These are phyloP conservation scores for Lonchura striata DNA, from an alignment of 2,113 vertebrate genomes.

Conservation along the genomic window DNA sequence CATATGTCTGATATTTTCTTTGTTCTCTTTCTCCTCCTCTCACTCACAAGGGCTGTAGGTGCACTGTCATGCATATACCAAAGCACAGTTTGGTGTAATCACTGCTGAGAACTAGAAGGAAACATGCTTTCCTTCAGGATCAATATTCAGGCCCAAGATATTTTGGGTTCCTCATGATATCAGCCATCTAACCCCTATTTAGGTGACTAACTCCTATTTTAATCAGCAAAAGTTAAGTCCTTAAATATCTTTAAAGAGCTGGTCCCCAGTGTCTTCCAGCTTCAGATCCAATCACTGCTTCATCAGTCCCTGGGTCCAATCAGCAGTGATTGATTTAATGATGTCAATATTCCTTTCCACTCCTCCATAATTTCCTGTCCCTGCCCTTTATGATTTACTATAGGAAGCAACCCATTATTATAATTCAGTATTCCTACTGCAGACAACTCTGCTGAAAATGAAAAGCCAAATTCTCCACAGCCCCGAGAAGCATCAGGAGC, in stretches of 20 bases:
- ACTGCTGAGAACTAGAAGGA: not conserved
- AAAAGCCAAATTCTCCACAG: not conserved
- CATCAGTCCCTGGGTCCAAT: slow-evolving; percentile 54
- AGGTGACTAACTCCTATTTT: slow-evolving; percentile 22
- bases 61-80: not conserved
- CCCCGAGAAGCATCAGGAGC: slow-evolving; percentile 18
- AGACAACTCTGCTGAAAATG: slow-evolving; percentile 26
- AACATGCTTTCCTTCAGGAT: not conserved
- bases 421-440: slow-evolving; percentile 23
- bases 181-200: slow-evolving; percentile 1
- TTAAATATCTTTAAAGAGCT: slow-evolving; percentile 26
- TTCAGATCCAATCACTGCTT: slow-evolving; percentile 42
- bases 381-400: slow-evolving; percentile 45
- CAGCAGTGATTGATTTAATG: slow-evolving; percentile 67
- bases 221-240: slow-evolving; percentile 38
- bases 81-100: not conserved
- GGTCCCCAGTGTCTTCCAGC: slow-evolving; percentile 21
- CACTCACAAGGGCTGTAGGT: not conserved
- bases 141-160: not conserved
- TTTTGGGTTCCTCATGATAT: not conserved
- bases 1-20: not conserved
- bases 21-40: not conserved
- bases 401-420: slow-evolving; percentile 29
- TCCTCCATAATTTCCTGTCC: slow-evolving; percentile 52
- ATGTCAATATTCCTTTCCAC: slow-evolving; percentile 59